A percentile compares a stretch with the other conserved stretches of the same genome.
Evolutionary conservation across 2,113 vertebrate genomes (phyloP).

Genomic region (Sphaerodactylus townsendi): DNA sequence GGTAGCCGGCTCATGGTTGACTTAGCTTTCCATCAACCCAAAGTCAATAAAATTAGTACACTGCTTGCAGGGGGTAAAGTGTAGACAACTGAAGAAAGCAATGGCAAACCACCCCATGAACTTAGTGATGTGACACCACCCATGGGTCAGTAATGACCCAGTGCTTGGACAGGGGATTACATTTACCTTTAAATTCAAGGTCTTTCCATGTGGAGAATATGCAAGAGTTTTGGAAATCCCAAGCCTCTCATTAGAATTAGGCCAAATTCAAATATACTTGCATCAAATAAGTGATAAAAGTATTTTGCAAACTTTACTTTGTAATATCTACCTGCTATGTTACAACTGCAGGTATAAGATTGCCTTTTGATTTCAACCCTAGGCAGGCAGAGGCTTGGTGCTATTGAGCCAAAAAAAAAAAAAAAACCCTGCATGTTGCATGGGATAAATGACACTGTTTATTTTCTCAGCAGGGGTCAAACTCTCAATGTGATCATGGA

Average conservation of each 20-base stretch:
- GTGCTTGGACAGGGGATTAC: too few species aligned
- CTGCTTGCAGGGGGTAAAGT: too few species aligned
- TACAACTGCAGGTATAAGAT: background rate
- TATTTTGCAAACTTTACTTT: background rate
- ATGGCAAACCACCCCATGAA: too few species aligned
- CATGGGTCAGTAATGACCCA: too few species aligned
- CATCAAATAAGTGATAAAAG: background rate
- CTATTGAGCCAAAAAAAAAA: too few species aligned
- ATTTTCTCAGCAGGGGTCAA: slow-evolving; percentile 9
- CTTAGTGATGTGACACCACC: too few species aligned
- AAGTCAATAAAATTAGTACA: too few species aligned
- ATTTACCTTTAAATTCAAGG: background rate
- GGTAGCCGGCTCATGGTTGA: too few species aligned
- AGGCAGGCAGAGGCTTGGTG: background rate
- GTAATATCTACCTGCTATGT: background rate
- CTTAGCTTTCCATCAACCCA: too few species aligned
- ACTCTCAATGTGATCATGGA: background rate
- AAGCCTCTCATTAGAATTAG: background rate
- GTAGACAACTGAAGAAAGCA: too few species aligned
- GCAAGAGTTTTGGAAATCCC: background rate
- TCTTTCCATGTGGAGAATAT: background rate
- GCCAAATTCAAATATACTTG: background rate
- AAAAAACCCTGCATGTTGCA: background rate
- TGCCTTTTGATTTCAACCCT: background rate
- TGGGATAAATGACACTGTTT: background rate